Base-by-base conservation (phyloP, 2,888 invertebrate genomes). In the Bellardia pandia region DNA sequence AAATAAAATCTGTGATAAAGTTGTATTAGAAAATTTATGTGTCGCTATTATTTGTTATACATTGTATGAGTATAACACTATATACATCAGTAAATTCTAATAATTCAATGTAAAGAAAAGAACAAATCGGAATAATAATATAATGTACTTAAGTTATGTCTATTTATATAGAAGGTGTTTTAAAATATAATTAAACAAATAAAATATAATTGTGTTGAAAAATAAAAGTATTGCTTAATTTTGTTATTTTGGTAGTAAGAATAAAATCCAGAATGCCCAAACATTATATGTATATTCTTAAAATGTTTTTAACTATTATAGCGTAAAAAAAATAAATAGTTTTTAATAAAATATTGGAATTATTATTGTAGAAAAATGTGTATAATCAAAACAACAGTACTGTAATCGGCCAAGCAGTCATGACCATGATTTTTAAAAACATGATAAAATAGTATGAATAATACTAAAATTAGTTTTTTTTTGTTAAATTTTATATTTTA, bases 1-100 rank as follows among this genome's bases (percentile, higher is more conserved):
- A 58, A 72, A 53, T 74, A 74, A 75, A 81, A 81, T 72, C 81
- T 81, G 81, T 81, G 81, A 81, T 81, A 81, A 81, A 62, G 72
- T 74, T 72, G 64, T 81, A 81, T 77, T 60, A 66, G 40, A 77
- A 66, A 80, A 66, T 74, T 42, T 81, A 66, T 81, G 75, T 81
- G 75, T 81, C 60, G 74, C 74, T 68, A 81, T 75, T 81, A 58
- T 42, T 37, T 68, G 48, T 71, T 64, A 53, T 64, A 76, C 76
- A 60, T 78, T 13, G 58, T 58, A 66, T 33, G 42, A 42, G n/a
- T 42, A 58, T 60, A 58, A 23, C 56, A 40, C 37, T 72, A 58
- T 64, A 53, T 64, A 76, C 76, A 60, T 78, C 13, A 23, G 37
- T 76, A 69, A 58, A 62, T 23, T 76, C 1, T 23, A 66, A 45